phyloP scores from a whole-genome alignment of 2,113 vertebrate species.

The Actinemys pallida region DNA sequence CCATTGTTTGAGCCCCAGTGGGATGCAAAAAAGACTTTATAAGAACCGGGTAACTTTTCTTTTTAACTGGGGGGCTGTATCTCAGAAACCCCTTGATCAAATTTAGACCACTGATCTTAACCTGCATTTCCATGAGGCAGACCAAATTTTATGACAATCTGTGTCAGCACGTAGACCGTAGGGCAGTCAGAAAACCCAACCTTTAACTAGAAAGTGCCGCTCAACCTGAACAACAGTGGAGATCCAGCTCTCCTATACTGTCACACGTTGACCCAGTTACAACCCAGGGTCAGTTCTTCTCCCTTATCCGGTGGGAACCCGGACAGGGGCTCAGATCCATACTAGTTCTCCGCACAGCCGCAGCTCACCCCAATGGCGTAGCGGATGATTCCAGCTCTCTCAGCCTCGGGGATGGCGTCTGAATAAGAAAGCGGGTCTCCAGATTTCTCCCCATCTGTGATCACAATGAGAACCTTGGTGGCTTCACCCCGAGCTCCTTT shows the following conservation, averaged over 20 bases:
- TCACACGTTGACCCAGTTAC: background rate
- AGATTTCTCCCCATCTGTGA: constrained; percentile 71
- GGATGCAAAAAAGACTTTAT: too few species aligned
- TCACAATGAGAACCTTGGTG: constrained; percentile 21
- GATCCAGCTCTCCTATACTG: background rate
- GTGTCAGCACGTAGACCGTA: too few species aligned
- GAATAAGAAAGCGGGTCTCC: too few species aligned
- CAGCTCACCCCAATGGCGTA: constrained; percentile 77
- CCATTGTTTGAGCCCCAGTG: too few species aligned
- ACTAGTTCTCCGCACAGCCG: background rate
- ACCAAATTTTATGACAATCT: too few species aligned
- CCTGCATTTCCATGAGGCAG: too few species aligned
- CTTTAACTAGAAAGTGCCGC: rapidly evolving
- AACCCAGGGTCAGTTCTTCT: background rate
- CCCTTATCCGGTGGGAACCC: background rate
- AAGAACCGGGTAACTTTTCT: too few species aligned
- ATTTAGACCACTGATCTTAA: too few species aligned
- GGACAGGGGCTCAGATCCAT: background rate
- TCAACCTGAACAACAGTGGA: background rate
- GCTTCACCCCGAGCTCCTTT: constrained; percentile 66
- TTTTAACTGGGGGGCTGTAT: too few species aligned
- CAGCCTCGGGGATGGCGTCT: too few species aligned
- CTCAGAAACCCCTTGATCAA: too few species aligned
- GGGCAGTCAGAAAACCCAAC: too few species aligned
- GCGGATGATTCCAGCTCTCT: background rate